A percentile compares a stretch with the other conserved stretches of the same genome.
phyloP scores from a whole-genome alignment of 1,140 invertebrate species.

The Stegodyphus dumicola region DNA sequence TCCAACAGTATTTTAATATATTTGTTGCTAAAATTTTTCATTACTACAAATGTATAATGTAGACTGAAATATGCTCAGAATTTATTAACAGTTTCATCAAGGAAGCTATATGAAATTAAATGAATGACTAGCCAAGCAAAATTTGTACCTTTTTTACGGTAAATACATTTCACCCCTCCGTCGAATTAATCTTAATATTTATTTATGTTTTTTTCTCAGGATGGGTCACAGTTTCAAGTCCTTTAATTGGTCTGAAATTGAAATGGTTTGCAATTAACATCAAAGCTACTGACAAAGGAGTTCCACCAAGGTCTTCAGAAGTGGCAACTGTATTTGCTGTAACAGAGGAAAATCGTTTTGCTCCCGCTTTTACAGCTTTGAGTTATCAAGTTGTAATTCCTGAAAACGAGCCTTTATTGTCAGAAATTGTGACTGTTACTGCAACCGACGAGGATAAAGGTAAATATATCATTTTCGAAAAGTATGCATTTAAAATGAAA shows the following conservation, averaged over 20 bases:
- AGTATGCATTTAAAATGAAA: not conserved
- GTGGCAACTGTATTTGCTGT: constrained; percentile 80
- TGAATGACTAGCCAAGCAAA: too few species aligned
- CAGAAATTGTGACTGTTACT: constrained; percentile 83
- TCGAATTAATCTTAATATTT: not conserved
- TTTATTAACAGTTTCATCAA: too few species aligned
- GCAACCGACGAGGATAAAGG: constrained; percentile 85
- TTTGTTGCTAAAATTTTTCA: too few species aligned
- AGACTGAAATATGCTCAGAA: too few species aligned
- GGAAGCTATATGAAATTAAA: too few species aligned
- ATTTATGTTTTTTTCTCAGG: constrained; percentile 64
- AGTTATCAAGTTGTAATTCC: constrained; percentile 91
- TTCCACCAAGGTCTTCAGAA: constrained; percentile 83
- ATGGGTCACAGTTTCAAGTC: constrained; percentile 79
- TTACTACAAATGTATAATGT: too few species aligned
- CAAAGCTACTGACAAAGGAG: constrained; percentile 82
- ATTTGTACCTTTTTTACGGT: too few species aligned
- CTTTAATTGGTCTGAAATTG: constrained; percentile 71
- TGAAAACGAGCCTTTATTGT: constrained; percentile 88
- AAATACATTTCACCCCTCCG: too few species aligned
- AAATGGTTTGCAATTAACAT: constrained; percentile 76
- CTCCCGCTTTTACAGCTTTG: constrained; percentile 83
- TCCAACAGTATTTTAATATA: too few species aligned
- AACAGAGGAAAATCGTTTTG: constrained; percentile 84
- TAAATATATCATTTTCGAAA: not conserved